Percentiles rank a stretch among this genome's conserved stretches.
Conservation (phyloP, 2,797 vertebrate genomes). For the Falco concolor region DNA sequence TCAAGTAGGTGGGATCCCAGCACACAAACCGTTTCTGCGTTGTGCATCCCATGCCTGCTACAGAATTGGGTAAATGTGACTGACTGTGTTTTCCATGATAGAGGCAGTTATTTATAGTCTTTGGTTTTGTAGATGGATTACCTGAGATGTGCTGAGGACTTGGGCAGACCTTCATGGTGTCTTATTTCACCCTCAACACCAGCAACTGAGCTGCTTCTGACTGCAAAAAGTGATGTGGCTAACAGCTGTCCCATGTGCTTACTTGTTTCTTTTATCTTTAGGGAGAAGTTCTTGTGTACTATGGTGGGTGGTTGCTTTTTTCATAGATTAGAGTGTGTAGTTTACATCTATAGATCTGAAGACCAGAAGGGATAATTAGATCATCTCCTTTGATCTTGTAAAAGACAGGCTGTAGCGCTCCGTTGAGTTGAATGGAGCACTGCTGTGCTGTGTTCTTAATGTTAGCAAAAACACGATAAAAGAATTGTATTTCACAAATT, state of each 20-base stretch:
- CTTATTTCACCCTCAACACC: background rate
- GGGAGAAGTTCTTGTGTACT: background rate
- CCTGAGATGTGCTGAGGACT: background rate
- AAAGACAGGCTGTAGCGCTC: background rate
- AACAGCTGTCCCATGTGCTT: background rate
- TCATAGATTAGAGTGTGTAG: constrained; percentile 4
- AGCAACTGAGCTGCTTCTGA: background rate
- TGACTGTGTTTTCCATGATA: background rate
- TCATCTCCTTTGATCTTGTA: constrained; percentile 24
- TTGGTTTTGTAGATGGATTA: background rate
- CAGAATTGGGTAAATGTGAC: background rate
- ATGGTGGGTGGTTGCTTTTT: constrained; percentile 15
- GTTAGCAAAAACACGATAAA: background rate
- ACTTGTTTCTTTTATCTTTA: background rate
- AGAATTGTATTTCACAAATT: background rate
- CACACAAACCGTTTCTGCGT: rapidly evolving
- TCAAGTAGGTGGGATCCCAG: background rate
- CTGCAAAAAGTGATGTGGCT: background rate
- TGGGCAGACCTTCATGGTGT: background rate
- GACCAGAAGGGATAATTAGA: constrained; percentile 26
- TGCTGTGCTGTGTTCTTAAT: background rate
- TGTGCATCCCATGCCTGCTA: rapidly evolving
- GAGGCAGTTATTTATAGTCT: background rate
- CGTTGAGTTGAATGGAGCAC: background rate
- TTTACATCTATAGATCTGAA: constrained; percentile 9